Base-by-base conservation (phyloP, 64 coral and sea anemone genomes). In the Montipora capricornis region DNA sequence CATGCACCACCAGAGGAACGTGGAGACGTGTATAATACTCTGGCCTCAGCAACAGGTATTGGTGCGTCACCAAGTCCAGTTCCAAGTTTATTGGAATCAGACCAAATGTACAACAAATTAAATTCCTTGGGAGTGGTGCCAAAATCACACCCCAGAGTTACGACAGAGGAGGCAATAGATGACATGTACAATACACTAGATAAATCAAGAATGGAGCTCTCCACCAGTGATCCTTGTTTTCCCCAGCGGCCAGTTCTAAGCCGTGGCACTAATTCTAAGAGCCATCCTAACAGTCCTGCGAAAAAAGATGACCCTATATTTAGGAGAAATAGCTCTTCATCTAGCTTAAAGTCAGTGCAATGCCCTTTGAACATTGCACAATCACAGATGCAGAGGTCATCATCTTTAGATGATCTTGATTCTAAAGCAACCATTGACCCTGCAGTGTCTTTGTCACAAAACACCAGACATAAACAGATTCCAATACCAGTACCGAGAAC, bases 351-450 rank as follows among this genome's bases (percentile, higher is more conserved):
- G 0, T 93, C 92, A 80, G 45, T 57, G 14, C 12, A 29, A 53
- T 51, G 57, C 45, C 74, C 91, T 87, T 49, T 88, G 20, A 82
- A 88, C 80, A 46, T 71, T 26, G 49, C 74, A 79, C 44, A 53
- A 57, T 71, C 60, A 20, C 66, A 14, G 60, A n/a, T 16, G 51
- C 75, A 80, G 19, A 48, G 26, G 44, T 26, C 88, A 58, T 53
- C 75, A 3, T 92, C 89, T 48, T 53, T 86, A 5, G 91, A 75
- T 76, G 87, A 96, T 77, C 74, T 79, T 53, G 93, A 95, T 44
- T 88, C 53, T n/a, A 89, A 95, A 80, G 64, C 84, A 46, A 92
- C 89, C 22, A 80, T 92, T 47, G 89, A 84, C 16, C 75, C 84
- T 83, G 19, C 53, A 58, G 19, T 59, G 53, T 19, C 87, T 60